Evolutionary conservation across 2,888 invertebrate genomes (phyloP), one percentile per base, ranked within the genome.

Genomic region (Temnothorax unifasciatus): DNA sequence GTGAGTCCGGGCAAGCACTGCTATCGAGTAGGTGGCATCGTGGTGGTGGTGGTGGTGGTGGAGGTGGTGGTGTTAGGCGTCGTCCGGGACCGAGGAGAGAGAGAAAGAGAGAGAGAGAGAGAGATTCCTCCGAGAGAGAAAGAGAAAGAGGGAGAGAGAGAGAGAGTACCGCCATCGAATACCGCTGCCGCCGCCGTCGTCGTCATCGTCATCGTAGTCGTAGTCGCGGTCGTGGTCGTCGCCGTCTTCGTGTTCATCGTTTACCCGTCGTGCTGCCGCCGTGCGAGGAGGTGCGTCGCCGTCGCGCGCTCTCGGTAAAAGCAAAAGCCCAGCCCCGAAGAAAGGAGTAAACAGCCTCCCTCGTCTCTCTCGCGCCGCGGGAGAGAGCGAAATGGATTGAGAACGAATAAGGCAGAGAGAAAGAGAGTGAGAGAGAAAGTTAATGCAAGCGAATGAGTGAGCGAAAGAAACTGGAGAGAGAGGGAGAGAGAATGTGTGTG

Each of bases 1-100:
- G 94, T 93, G 94, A 94, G 93, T 94, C 93, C 94, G 94, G 94
- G 94, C 92, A 92, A 93, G 92, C 92, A 93, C 89, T 90, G 90
- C 88, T 90, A 73, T 86, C 84, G 85, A 90, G 76, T 79, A 79
- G 87, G 87, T 87, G 89, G 88, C 85, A 88, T 79, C 88, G 89
- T 86, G 90, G 89, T 90, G 88, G 89, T 79, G 77, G 89, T 86
- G 90, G 90, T 90, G 88, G 89, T 79, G 69, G 79, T 79, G 79
- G 88, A 85, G 90, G 90, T 90, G 88, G 89, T 88, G 88, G 92
- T 91, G 87, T 90, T 79, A 90, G 89, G 91, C 90, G 90, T 91
- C 91, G 90, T 86, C 90, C 90, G 91, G 90, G 89, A 88, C 87
- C 76, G 69, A 83, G 77, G 84, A 88, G 81, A 85, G 75, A 75